Conservation (phyloP, 1,140 invertebrate genomes). For the Macrobrachium nipponense region DNA sequence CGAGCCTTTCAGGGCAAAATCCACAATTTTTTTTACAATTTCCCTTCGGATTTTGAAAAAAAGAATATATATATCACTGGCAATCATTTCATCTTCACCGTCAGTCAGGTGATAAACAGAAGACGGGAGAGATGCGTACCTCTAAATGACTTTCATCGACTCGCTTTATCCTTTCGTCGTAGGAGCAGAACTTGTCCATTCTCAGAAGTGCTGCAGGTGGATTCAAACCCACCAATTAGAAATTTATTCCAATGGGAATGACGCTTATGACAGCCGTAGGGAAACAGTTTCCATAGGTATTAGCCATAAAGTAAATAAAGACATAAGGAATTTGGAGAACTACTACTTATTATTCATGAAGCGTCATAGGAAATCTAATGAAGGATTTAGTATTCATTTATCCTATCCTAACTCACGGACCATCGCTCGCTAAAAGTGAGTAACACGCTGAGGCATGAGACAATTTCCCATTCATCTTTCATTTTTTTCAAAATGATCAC, state of each 20-base stretch:
- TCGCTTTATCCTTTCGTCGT: constrained; percentile 80
- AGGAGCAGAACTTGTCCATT: constrained; percentile 87
- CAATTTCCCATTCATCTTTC: background rate
- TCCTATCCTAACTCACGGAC: background rate
- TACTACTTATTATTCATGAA: background rate
- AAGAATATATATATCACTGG: background rate
- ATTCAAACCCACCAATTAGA: constrained; percentile 66
- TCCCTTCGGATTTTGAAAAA: background rate
- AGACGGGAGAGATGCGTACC: constrained; percentile 70
- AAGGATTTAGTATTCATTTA: no score
- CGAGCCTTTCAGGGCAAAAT: constrained; percentile 83
- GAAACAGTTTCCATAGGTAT: background rate
- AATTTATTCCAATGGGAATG: no score
- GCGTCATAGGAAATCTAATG: no score
- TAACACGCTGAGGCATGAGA: background rate
- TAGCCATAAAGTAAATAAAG: background rate
- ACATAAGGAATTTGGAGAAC: no score
- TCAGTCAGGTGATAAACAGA: background rate
- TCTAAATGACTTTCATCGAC: constrained; percentile 93
- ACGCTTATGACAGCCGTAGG: background rate
- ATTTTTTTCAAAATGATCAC: background rate
- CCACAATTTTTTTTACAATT: no score
- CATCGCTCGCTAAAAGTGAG: background rate
- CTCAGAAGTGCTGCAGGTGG: constrained; percentile 76
- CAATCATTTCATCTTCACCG: background rate